A percentile compares a stretch with the other conserved stretches of the same genome.
These are phyloP conservation scores for Drosophila saltans DNA, from an alignment of 1,140 invertebrate species.

Conservation along the genomic window DNA sequence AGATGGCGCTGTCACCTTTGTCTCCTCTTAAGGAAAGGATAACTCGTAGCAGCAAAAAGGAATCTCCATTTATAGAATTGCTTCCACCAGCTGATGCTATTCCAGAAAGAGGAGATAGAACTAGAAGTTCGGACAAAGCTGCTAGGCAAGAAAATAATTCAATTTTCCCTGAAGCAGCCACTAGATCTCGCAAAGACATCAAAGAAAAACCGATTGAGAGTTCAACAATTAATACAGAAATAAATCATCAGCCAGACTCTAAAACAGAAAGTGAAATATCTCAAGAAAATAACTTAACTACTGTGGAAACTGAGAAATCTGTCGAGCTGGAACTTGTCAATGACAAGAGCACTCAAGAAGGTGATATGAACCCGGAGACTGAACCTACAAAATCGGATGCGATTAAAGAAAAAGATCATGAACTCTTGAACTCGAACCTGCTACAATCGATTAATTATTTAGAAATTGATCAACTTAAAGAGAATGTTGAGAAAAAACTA, in stretches of 20 bases:
- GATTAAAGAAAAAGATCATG: neutral
- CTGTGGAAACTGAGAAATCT: neutral
- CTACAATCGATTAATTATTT: neutral
- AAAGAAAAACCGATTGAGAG: neutral
- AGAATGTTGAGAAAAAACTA: neutral
- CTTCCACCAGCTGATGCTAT: neutral
- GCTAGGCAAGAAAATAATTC: neutral
- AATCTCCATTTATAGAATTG: no score
- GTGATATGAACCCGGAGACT: neutral
- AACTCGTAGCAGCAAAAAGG: neutral
- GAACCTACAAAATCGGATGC: neutral
- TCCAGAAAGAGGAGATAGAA: neutral
- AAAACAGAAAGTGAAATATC: neutral
- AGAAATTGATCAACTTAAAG: neutral
- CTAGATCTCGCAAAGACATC: neutral
- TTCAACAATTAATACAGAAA: neutral
- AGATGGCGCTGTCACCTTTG: neutral
- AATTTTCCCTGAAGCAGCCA: neutral
- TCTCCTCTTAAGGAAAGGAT: neutral
- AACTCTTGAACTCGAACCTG: neutral
- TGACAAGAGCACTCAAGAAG: neutral
- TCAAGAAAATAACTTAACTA: neutral
- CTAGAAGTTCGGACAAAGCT: neutral
- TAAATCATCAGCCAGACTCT: neutral
- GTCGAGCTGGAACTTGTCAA: neutral